Evolutionary conservation across 2,113 vertebrate genomes (phyloP).

Genomic region (Helogale parvula): DNA sequence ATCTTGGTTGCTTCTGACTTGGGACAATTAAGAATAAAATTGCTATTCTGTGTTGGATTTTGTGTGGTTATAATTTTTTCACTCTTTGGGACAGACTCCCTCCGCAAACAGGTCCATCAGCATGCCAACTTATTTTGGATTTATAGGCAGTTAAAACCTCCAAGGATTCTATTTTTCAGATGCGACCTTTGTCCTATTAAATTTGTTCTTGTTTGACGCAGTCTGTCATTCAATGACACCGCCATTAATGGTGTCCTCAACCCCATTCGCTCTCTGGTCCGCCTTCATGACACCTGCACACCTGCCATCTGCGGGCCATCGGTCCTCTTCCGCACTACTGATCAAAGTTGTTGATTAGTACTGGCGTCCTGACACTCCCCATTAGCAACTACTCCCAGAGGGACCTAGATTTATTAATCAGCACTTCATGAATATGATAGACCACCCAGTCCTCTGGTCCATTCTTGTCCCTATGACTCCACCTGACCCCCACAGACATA

Average conservation of each 20-base stretch:
- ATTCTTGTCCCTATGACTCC: not conserved
- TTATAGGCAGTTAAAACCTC: not conserved
- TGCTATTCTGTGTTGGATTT: not conserved
- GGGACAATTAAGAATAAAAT: not conserved
- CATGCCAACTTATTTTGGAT: not conserved
- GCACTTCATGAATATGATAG: not conserved
- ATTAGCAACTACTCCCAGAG: not conserved
- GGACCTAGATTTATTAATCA: not conserved
- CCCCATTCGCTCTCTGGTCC: not conserved
- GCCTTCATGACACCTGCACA: not conserved
- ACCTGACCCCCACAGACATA: not conserved
- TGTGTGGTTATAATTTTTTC: not conserved
- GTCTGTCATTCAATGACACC: not conserved
- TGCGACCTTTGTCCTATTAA: not conserved
- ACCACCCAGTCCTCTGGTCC: rapidly evolving
- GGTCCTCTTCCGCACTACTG: not conserved
- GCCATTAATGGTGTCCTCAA: not conserved
- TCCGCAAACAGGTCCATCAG: not conserved
- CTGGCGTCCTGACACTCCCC: not conserved
- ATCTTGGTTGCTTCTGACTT: not conserved
- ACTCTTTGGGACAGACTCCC: not conserved
- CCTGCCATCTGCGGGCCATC: not conserved
- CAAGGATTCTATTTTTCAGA: not conserved
- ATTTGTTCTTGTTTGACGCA: not conserved
- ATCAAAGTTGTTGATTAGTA: not conserved